A percentile compares a stretch with the other conserved stretches of the same genome.
Evolutionary conservation across 1,140 invertebrate species (phyloP).

Genomic region (Calliphora vicina): DNA sequence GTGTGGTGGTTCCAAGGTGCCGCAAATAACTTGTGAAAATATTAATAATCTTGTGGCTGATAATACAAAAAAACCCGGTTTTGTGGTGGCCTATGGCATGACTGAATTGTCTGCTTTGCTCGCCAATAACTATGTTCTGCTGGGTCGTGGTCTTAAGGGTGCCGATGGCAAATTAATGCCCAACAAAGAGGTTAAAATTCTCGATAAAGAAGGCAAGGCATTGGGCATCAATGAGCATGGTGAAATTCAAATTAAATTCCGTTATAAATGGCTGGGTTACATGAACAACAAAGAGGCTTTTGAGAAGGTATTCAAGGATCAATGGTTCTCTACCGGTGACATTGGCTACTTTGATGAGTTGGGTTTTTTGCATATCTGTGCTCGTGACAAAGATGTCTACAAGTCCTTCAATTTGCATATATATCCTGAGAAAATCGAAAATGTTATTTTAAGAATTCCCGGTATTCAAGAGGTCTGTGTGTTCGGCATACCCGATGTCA

Average conservation of each 20-base stretch:
- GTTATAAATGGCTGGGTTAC: conserved; percentile 67
- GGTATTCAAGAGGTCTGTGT: conserved; percentile 82
- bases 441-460: conserved; percentile 75
- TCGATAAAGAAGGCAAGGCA: conserved; percentile 48
- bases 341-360: conserved; percentile 74
- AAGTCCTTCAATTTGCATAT: conserved; percentile 76
- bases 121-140: conserved; percentile 48
- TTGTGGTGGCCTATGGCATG: conserved; percentile 51
- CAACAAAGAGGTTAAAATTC: conserved; percentile 49
- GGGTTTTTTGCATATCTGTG: conserved; percentile 72
- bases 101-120: conserved; percentile 49
- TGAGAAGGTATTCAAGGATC: conserved; percentile 68
- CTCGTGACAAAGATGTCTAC: conserved; percentile 78
- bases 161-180: conserved; percentile 54
- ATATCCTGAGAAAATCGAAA: conserved; percentile 86
- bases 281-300: conserved; percentile 69
- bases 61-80: conserved; percentile 38
- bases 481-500: conserved; percentile 77
- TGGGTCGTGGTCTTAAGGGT: conserved; percentile 51
- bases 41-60: conserved; percentile 48
- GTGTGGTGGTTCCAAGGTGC: conserved; percentile 54
- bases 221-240: conserved; percentile 63
- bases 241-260: conserved; percentile 68
- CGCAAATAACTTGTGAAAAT: conserved; percentile 43
- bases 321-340: conserved; percentile 76